Conservation (phyloP, 2,797 vertebrate species). For the Clarias laeviceps region DNA sequence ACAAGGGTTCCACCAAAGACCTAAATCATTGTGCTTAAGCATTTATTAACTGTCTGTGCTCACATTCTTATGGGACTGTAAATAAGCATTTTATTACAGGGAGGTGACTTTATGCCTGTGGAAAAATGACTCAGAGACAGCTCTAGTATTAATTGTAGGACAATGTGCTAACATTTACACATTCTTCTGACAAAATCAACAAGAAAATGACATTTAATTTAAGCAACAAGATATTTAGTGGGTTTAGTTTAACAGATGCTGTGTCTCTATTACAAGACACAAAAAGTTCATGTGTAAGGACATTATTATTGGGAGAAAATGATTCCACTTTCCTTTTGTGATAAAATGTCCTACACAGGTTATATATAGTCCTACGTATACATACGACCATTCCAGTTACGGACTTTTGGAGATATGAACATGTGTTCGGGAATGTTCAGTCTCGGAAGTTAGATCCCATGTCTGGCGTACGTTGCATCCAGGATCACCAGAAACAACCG, state of each 20-base stretch:
- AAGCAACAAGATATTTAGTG: not conserved
- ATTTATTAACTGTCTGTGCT: conserved; percentile 4
- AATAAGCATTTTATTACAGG: conserved; percentile 11
- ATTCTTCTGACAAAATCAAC: not conserved
- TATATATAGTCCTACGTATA: no score
- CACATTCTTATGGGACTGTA: conserved; percentile 12
- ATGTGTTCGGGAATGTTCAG: no score
- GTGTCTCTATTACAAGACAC: not conserved
- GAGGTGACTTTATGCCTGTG: conserved; percentile 2
- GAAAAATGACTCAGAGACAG: conserved; percentile 4
- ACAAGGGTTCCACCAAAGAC: not conserved
- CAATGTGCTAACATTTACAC: conserved; percentile 11
- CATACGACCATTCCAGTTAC: no score
- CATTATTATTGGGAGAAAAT: not conserved
- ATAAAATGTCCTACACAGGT: no score
- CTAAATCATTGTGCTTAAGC: conserved; percentile 11
- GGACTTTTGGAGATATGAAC: no score
- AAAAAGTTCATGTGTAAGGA: not conserved
- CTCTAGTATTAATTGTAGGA: not conserved
- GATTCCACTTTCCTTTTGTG: not conserved
- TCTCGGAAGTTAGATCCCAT: no score
- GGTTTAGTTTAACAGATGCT: not conserved
- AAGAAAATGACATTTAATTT: not conserved
- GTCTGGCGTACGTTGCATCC: no score
- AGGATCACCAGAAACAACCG: no score